phyloP scores from a whole-genome alignment of 1,140 invertebrate species.

The Ganaspis sp. region DNA sequence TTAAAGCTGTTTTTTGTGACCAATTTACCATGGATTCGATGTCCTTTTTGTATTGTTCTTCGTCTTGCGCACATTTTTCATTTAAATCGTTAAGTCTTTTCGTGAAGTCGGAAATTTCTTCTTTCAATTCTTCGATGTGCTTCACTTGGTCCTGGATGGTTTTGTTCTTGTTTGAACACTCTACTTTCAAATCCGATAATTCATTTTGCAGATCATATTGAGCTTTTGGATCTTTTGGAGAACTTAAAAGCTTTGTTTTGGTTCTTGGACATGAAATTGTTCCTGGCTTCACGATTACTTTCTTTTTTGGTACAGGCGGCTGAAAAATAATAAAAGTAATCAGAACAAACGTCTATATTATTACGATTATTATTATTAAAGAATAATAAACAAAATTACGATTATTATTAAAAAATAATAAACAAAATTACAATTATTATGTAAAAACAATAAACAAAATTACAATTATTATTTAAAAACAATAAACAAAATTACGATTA shows the following conservation, averaged over 20 bases:
- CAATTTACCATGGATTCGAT: conserved; percentile 67
- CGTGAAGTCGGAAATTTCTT: conserved; percentile 52
- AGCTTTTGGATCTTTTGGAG: conserved; percentile 43
- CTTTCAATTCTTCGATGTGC: conserved; percentile 66
- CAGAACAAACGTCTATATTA: no score
- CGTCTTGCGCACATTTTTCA: conserved; percentile 49
- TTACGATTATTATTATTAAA: no score
- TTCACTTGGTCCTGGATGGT: conserved; percentile 70
- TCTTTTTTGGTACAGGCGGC: conserved; percentile 65
- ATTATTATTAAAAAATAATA: not conserved
- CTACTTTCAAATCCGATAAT: conserved; percentile 69
- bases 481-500: no score
- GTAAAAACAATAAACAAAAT: no score
- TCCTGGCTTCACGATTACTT: conserved; percentile 49
- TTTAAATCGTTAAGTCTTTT: conserved; percentile 46
- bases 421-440: no score
- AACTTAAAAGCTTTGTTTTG: conserved; percentile 52
- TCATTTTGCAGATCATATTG: conserved; percentile 63
- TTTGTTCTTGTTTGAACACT: conserved; percentile 69
- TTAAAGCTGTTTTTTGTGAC: no score
- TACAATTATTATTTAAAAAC: no score
- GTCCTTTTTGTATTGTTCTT: conserved; percentile 62
- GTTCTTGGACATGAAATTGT: conserved; percentile 42
- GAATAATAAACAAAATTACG: no score
- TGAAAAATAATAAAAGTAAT: conserved; percentile 39